These are phyloP conservation scores for Smittia aterrima DNA, from an alignment of 2,888 invertebrate species.

Conservation along the genomic window DNA sequence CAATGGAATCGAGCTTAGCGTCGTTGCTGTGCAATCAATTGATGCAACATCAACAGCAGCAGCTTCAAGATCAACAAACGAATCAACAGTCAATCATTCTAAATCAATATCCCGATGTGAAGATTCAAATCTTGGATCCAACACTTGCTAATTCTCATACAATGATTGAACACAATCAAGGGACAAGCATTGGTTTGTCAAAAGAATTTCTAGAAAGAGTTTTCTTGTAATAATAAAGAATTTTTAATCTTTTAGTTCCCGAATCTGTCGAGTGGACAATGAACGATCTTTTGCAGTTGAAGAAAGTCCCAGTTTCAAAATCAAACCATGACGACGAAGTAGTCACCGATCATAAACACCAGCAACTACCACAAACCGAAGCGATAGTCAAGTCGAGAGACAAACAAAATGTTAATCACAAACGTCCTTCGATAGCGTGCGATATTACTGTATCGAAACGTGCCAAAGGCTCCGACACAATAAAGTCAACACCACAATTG, in stretches of 20 bases:
- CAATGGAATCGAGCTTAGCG: conserved; percentile 44
- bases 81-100: conserved; percentile 20
- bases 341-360: not conserved
- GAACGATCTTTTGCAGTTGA: conserved; percentile 44
- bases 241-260: conserved; percentile 45
- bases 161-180: not conserved
- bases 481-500: conserved; percentile 54
- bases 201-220: not conserved
- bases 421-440: conserved; percentile 44
- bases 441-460: conserved; percentile 43
- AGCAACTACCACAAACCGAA: not conserved
- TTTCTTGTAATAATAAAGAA: not conserved
- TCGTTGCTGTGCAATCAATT: conserved; percentile 43
- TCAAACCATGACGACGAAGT: not conserved
- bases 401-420: conserved; percentile 41
- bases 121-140: conserved; percentile 22
- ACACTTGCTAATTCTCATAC: not conserved
- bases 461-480: conserved; percentile 18
- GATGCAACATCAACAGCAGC: conserved; percentile 44
- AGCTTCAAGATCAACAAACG: conserved; percentile 45
- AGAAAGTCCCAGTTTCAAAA: not conserved
- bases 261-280: conserved; percentile 50
- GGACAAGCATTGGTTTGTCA: conserved; percentile 3
- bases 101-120: conserved; percentile 20
- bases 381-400: conserved; percentile 26